Conservation (phyloP, 2,113 vertebrate genomes). For the Rhynchomys soricoides region DNA sequence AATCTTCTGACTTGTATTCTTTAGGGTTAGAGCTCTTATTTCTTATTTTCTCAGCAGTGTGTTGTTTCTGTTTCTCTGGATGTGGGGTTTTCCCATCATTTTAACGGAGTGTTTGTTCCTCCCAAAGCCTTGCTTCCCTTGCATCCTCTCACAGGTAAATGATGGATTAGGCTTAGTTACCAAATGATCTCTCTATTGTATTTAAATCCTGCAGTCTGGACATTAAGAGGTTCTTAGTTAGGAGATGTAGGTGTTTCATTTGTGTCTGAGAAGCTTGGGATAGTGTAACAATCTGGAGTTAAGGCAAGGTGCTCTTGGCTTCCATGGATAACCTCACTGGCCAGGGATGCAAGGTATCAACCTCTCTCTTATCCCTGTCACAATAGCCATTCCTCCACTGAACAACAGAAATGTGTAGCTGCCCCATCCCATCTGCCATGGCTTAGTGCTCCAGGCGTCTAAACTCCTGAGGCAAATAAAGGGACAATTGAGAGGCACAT, state of each 20-base stretch:
- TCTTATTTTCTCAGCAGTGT: background rate
- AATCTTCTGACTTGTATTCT: slow-evolving; percentile 22
- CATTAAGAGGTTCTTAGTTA: slow-evolving; percentile 17
- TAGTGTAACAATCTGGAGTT: background rate
- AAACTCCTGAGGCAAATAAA: slow-evolving; percentile 2
- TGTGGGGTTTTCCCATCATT: slow-evolving; percentile 15
- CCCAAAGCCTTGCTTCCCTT: background rate
- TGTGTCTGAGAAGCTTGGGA: background rate
- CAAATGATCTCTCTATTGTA: slow-evolving; percentile 25
- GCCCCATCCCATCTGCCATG: background rate
- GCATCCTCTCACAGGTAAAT: background rate
- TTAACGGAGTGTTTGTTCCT: slow-evolving; percentile 11
- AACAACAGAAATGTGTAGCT: background rate
- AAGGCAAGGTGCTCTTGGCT: background rate
- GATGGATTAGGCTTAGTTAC: slow-evolving; percentile 38
- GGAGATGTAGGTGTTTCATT: background rate
- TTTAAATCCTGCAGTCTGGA: slow-evolving; percentile 52
- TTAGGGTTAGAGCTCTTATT: slow-evolving; percentile 21
- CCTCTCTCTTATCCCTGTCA: background rate
- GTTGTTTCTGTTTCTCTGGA: slow-evolving; percentile 23
- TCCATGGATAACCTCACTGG: background rate
- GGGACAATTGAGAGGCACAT: background rate
- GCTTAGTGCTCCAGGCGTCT: background rate
- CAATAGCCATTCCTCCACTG: background rate
- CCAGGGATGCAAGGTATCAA: background rate